Conservation (phyloP, 2,113 vertebrate genomes). For the Elaphurus davidianus region DNA sequence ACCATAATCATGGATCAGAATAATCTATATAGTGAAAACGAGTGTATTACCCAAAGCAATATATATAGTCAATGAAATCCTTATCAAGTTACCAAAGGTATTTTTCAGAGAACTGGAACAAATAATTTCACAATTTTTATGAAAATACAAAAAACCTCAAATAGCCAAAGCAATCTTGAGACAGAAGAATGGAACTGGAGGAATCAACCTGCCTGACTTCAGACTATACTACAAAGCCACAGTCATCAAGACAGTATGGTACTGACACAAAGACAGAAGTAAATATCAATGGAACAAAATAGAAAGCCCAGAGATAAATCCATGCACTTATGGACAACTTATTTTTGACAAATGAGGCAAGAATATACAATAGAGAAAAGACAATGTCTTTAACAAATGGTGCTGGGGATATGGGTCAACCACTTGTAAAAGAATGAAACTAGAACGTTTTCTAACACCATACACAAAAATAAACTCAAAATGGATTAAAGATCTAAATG, state of each 20-base stretch:
- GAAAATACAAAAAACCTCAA: background rate
- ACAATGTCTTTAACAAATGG: background rate
- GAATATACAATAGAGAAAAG: background rate
- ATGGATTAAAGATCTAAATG: background rate
- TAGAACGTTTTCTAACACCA: background rate
- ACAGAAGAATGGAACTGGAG: background rate
- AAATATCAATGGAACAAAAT: background rate
- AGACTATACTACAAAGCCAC: background rate
- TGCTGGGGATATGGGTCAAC: background rate
- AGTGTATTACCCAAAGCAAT: background rate
- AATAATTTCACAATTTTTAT: background rate
- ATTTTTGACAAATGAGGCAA: background rate
- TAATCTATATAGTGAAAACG: background rate
- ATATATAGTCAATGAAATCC: background rate
- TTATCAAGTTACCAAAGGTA: background rate
- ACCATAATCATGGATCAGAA: fast-evolving
- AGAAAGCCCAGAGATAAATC: background rate
- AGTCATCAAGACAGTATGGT: background rate
- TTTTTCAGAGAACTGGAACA: background rate
- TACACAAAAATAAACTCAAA: background rate
- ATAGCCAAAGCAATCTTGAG: background rate
- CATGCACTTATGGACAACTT: background rate
- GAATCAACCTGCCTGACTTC: background rate
- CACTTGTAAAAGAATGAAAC: background rate
- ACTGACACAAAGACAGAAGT: background rate